Conservation (phyloP, 1,140 invertebrate species). For the Nephila pilipes region DNA sequence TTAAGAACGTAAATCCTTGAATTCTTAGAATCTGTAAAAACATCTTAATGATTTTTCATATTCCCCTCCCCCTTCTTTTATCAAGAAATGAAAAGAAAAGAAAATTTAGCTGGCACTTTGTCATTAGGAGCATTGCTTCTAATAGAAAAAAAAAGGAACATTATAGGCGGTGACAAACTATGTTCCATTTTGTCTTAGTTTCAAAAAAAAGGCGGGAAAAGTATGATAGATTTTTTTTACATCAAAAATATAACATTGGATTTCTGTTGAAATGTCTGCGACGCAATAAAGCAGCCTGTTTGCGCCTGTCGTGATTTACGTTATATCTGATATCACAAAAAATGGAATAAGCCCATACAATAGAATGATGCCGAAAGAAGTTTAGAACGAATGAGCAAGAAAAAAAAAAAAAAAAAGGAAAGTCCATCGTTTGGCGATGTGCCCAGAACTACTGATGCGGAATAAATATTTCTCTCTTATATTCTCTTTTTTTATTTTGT, state of each 20-base stretch:
- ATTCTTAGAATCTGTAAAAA: neutral
- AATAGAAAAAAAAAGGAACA: neutral
- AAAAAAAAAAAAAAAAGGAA: neutral
- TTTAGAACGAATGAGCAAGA: neutral
- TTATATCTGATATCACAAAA: conserved; percentile 21
- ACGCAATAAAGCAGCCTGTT: conserved; percentile 45
- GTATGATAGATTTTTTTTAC: conserved; percentile 23
- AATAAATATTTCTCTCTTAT: conserved; percentile 27
- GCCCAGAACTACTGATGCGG: conserved; percentile 49
- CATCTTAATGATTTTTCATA: neutral
- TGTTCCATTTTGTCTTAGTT: neutral
- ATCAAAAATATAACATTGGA: conserved; percentile 1
- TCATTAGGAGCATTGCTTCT: neutral
- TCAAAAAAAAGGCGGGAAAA: conserved; percentile 11
- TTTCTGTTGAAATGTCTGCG: conserved; percentile 1
- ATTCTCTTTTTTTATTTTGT: neutral
- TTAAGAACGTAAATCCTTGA: neutral
- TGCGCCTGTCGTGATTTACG: conserved; percentile 14
- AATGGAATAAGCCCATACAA: conserved; percentile 11
- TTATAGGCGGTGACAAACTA: neutral
- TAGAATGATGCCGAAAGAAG: conserved; percentile 13
- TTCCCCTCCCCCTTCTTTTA: neutral
- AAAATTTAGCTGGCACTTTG: neutral
- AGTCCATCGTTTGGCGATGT: neutral
- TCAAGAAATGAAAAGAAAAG: neutral